phyloP scores from a whole-genome alignment of 2,888 invertebrate genomes.

The Neria commutata region DNA sequence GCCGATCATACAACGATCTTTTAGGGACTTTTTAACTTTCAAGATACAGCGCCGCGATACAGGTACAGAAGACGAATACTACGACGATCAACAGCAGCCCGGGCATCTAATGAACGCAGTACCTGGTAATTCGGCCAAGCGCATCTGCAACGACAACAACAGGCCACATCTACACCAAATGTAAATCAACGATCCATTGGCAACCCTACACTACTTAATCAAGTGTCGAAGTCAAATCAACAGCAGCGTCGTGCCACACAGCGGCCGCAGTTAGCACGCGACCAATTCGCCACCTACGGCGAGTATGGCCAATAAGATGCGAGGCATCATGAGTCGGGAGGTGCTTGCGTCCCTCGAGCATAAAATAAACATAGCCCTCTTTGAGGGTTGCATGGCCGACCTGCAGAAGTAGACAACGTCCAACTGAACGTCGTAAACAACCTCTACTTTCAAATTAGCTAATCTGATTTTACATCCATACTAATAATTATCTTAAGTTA shows the following conservation, averaged over 20 bases:
- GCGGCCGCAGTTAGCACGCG: constrained; percentile 56
- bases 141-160: constrained; percentile 51
- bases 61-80: constrained; percentile 46
- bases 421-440: too few relatives aligned
- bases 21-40: too few relatives aligned
- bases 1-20: too few relatives aligned
- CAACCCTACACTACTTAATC: constrained; percentile 25
- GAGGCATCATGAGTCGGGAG: constrained; percentile 66
- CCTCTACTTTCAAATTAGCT: too few relatives aligned
- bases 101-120: constrained; percentile 24
- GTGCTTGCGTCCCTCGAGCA: constrained; percentile 67
- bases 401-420: constrained; percentile 62
- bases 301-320: constrained; percentile 68
- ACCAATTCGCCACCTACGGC: constrained; percentile 67
- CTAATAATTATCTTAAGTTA: too few relatives aligned
- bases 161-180: constrained; percentile 39
- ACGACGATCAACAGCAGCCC: constrained; percentile 46
- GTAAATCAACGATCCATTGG: constrained; percentile 18
- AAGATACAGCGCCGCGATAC: constrained; percentile 56
- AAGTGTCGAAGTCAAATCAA: too few relatives aligned
- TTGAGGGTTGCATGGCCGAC: constrained; percentile 68
- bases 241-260: too few relatives aligned
- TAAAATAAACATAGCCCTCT: constrained; percentile 68
- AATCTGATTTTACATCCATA: too few relatives aligned
- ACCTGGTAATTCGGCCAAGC: constrained; percentile 36